Evolutionary conservation across 2,113 vertebrate genomes (phyloP), one percentile per base, ranked within the genome.

Genomic region (Megalops atlanticus): DNA sequence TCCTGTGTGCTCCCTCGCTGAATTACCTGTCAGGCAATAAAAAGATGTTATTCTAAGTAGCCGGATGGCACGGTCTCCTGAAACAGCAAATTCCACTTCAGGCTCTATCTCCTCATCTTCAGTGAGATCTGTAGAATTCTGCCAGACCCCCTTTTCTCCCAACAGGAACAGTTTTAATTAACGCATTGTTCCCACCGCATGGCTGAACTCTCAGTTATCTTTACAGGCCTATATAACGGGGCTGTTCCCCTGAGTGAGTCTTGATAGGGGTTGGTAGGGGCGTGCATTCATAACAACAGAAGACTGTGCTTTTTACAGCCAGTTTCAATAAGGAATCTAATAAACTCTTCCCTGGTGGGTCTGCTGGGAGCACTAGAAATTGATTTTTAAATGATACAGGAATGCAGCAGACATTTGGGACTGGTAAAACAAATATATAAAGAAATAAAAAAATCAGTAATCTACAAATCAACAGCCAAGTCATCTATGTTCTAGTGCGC

Each of bases 311-410:
- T 24, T 31, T 27, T 64, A 64, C 58, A 31, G 58, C 58, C 58
- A 31, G 58, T 31, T 64, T n/a, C 7, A 27, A n/a, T 27, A 31
- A 64, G 0, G 58, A 27, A 64, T 45, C 43, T 31, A 64, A 27
- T 4, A 64, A 27, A 10, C 8, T 27, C n/a, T 64, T 64, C n/a
- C 24, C 12, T 64, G 58, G n/a, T 64, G 58, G 1, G 24, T n/a
- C 58, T 64, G n/a, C n/a, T 64, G 58, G 58, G 58, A 31, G n/a
- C 52, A 64, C n/a, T 64, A 64, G n/a, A 64, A 4, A 64, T 64
- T n/a, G n/a, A n/a, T 27, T 64, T 64, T 58, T 58, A 7, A 64
- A 64, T 64, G 58, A 64, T 1, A 4, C 2, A 27, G 11, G n/a
- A 64, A 64, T 8, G 31, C 24, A 64, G 58, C n/a, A 64, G 58